Conservation (phyloP, 2,113 vertebrate species). For the Poeciliopsis occidentalis region DNA sequence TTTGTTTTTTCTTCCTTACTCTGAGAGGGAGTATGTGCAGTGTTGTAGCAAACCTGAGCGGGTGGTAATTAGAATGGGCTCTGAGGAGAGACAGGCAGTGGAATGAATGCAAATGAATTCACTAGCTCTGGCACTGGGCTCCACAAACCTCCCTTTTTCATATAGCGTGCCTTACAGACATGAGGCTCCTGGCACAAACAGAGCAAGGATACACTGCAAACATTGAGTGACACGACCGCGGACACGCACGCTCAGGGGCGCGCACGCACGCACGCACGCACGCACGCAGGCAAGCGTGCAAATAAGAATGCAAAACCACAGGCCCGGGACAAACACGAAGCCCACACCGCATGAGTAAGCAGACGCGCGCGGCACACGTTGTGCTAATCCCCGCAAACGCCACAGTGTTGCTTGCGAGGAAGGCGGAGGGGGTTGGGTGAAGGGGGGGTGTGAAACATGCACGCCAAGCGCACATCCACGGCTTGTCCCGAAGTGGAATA, state of each 20-base stretch:
- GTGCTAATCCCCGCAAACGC: constrained; percentile 69
- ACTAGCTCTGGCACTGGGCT: constrained; percentile 65
- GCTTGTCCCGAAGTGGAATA: constrained; percentile 68
- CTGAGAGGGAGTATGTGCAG: constrained; percentile 53
- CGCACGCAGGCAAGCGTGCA: constrained; percentile 2
- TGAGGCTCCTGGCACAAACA: constrained; percentile 68
- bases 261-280: neutral
- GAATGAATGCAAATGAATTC: constrained; percentile 84
- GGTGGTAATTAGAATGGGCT: constrained; percentile 81
- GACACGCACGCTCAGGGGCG: constrained; percentile 28
- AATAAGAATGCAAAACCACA: constrained; percentile 37
- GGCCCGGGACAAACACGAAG: constrained; percentile 49
- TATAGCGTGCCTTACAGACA: constrained; percentile 71
- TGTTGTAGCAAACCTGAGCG: constrained; percentile 72
- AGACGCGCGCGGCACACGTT: constrained; percentile 12
- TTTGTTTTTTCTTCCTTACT: constrained; percentile 30
- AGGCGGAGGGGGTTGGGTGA: constrained; percentile 6
- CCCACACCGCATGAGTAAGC: constrained; percentile 9
- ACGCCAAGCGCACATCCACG: constrained; percentile 57
- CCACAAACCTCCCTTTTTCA: constrained; percentile 72
- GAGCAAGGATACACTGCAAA: constrained; percentile 51
- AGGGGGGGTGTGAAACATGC: constrained; percentile 22
- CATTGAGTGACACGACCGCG: constrained; percentile 56
- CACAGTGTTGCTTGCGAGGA: constrained; percentile 60
- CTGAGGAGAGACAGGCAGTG: constrained; percentile 76